Base-by-base conservation (phyloP, 2,113 vertebrate genomes). In the Aepyceros melampus region DNA sequence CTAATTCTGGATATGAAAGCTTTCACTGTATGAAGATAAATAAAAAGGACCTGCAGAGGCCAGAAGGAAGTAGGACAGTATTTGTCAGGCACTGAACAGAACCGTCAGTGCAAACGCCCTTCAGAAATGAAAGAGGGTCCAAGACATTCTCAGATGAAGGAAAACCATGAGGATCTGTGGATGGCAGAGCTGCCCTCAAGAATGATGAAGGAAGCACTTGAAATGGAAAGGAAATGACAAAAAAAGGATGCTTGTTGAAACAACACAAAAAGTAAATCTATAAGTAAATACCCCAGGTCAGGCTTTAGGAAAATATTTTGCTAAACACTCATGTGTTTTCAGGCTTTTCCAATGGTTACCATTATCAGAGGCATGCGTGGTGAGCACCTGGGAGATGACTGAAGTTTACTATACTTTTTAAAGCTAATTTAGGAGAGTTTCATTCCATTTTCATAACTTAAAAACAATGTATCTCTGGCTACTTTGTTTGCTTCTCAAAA, bases 401-500 rank as follows among this genome's bases (percentile, higher is more conserved):
- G 49, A 43, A 16, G 31, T 16, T 33, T 71, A 67, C 78, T 67
- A 23, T 25, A n/a, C 21, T 64, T 47, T 81, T 53, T 76, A 13
- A 40, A 23, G 49, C 60, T 76, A 49, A 94, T 64, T 47, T 76
- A 74, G 79, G 87, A 93, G 82, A 74, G 27, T 47, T 33, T 62
- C 21, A 29, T n/a, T 86, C 12, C 2, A 12, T 14, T 64, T 43
- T 87, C 71, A 49, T 45, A 17, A 85, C 74, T 55, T 55, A 85
- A 79, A 96, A 51, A 56, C 13, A 40, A 16, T 17, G 9, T 36
- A 87, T 87, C 60, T 36, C 40, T 33, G 19, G 60, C 25, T 64
- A 56, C 45, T 87, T 64, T n/a, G 67, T 89, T 78, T n/a, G 78
- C 67, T 86, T 86, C 96, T 86, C 89, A 76, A 79, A 94, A 89